Evolutionary conservation across 2,888 invertebrate genomes (phyloP), one percentile per base, ranked within the genome.

Genomic region (Argyresthia goedartella): DNA sequence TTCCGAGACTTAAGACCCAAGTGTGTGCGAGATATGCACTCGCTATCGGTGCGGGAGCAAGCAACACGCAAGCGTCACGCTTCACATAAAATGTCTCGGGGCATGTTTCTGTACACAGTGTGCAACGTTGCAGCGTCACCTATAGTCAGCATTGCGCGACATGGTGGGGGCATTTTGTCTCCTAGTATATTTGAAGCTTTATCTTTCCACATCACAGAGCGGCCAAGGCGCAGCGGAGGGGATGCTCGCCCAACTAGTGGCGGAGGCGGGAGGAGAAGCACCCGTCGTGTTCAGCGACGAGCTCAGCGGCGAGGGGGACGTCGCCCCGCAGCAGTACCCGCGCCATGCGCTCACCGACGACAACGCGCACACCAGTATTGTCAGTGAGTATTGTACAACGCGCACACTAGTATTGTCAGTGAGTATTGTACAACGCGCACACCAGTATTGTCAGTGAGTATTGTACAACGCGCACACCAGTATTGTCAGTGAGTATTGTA

Each of bases 211-310:
- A 25, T 6, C 53, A 14, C 48, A 55, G 52, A 50, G 60, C 55
- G 53, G 58, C 44, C 61, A 55, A 34, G 57, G 53, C 3, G 53
- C 49, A 51, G 59, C 54, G 53, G 95, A 91, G 67, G 92, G 92
- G 36, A 93, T 94, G 89, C 84, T 97, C 68, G 94, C 98, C 61
- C 95, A 97, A 74, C 90, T 98, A 59, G 94, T 99, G 59, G 97
- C 99, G 52, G 92, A 96, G 64, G 97, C 95, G 55, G 95, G 93
- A 0, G 95, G 95, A 64, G 96, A 96, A 66, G 96, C 97, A 71
- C 93, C 96, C 49, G 95, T 98, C 1, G 99, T 97, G 34, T 98
- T 98, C 74, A 97, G 97, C 68, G 99, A 99, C 78, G 97, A 97
- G 87, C 90, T 97, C 54, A 92, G 93, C 60, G 86, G 84, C 39